Percentiles rank a stretch among this genome's conserved stretches.
phyloP scores from a whole-genome alignment of 2,888 invertebrate species.

The Sisyra nigra region DNA sequence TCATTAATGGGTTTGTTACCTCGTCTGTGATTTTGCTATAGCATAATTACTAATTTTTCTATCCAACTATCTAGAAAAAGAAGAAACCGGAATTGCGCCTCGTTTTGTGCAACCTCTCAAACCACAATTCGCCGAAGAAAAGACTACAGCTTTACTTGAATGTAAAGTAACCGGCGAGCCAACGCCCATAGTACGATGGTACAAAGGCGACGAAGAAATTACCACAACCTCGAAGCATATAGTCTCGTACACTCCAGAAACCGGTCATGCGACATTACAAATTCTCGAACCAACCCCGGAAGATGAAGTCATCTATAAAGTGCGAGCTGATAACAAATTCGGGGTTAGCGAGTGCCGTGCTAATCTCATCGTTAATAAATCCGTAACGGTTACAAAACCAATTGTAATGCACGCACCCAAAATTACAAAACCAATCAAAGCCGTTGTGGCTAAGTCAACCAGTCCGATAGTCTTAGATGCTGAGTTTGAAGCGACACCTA shows the following conservation, averaged over 20 bases:
- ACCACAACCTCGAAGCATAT: conserved; percentile 36
- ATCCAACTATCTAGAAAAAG: conserved; percentile 34
- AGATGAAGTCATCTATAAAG: conserved; percentile 51
- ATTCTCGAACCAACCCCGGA: conserved; percentile 45
- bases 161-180: conserved; percentile 55
- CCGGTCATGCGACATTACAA: conserved; percentile 44
- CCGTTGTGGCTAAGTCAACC: conserved; percentile 51
- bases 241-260: conserved; percentile 40
- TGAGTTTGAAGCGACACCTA: conserved; percentile 52
- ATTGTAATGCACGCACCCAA: conserved; percentile 46
- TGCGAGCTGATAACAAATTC: conserved; percentile 54
- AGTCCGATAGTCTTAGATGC: conserved; percentile 52
- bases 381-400: conserved; percentile 30
- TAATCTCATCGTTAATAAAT: conserved; percentile 44
- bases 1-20: not conserved
- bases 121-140: conserved; percentile 44
- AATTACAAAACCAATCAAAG: conserved; percentile 63
- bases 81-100: conserved; percentile 50
- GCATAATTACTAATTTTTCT: not conserved
- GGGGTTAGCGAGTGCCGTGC: conserved; percentile 59
- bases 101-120: conserved; percentile 47
- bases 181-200: conserved; percentile 56
- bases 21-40: not conserved
- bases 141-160: conserved; percentile 42
- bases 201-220: conserved; percentile 42